Conservation (phyloP, 2,113 vertebrate species). For the Prunella himalayana region DNA sequence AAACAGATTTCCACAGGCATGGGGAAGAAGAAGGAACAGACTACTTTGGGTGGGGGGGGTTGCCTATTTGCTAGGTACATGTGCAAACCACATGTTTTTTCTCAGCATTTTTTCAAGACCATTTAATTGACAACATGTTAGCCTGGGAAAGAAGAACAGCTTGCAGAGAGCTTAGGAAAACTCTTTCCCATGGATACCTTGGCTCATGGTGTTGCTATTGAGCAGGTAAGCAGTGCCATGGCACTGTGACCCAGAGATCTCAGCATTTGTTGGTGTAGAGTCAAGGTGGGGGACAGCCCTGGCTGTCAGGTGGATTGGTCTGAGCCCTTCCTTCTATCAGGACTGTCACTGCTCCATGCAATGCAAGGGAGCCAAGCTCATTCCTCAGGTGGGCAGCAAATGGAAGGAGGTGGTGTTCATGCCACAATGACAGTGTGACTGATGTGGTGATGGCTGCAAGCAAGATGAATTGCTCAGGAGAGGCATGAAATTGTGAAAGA, state of each 20-base stretch:
- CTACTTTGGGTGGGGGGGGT: not conserved
- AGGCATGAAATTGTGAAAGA: not conserved
- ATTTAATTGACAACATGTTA: not conserved
- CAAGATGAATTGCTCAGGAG: not conserved
- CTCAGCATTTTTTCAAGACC: not conserved
- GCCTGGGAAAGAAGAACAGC: not conserved
- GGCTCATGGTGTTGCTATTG: not conserved
- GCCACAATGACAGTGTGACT: accelerated
- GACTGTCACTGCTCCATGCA: not conserved
- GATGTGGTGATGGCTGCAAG: not conserved
- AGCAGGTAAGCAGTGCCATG: not conserved
- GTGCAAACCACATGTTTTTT: not conserved
- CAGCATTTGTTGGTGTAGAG: not conserved
- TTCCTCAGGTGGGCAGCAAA: not conserved
- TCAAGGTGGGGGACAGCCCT: not conserved
- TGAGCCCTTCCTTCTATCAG: not conserved
- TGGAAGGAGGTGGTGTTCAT: not conserved
- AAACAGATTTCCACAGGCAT: not conserved
- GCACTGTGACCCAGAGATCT: not conserved
- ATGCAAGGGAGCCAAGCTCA: accelerated
- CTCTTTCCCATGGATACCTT: not conserved
- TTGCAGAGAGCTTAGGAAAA: not conserved
- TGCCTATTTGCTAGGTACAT: not conserved
- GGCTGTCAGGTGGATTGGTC: not conserved
- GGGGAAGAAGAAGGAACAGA: not conserved